Base-by-base conservation (phyloP, 2,797 vertebrate species). In the Aeoliscus strigatus region DNA sequence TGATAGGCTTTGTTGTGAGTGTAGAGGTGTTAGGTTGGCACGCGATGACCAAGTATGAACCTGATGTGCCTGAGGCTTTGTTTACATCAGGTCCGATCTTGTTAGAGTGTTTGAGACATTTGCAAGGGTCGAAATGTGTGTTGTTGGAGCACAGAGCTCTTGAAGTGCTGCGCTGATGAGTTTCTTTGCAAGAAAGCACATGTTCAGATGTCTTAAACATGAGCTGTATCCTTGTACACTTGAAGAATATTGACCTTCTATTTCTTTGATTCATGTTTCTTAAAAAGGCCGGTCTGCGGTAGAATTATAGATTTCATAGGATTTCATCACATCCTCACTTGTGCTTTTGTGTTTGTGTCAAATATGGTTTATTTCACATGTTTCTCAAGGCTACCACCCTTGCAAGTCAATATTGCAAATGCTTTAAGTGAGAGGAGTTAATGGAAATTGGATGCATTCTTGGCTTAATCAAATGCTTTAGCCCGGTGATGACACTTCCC, bases 241-340 rank as follows among this genome's bases (percentile, higher is more conserved):
- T 49, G 14, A 57, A 38, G 47, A 13, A 27, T 34, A 47, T 38
- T 42, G 50, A 62, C 38, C 58, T 40, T 13, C 40, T 64, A 41
- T 25, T 18, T 44, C 53, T 54, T 63, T 39, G 39, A 35, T 30
- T 18, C 47, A 38, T 50, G 16, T 38, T 33, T 5, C 24, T 36
- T 8, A 14, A 52, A 3, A 62, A 54, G 5, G 8, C 32, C 23
- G 8, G 31, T 6, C 51, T 43, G 13, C 38, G 42, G 66, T 51
- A 14, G 61, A 42, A 12, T 13, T 5, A 44, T 35, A 16, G 16
- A 55, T 78, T 75, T 70, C 68, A 42, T 4, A 9, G 44, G 49
- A 47, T 75, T 75, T 62, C 68, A 69, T 76, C 75, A 73, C 16
- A 45, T 52, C 16, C 26, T 59, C 51, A 58, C 35, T 49, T 42